Evolutionary conservation across 2,113 vertebrate species (phyloP), one percentile per base, ranked within the genome.

Genomic region (Saccopteryx leptura): DNA sequence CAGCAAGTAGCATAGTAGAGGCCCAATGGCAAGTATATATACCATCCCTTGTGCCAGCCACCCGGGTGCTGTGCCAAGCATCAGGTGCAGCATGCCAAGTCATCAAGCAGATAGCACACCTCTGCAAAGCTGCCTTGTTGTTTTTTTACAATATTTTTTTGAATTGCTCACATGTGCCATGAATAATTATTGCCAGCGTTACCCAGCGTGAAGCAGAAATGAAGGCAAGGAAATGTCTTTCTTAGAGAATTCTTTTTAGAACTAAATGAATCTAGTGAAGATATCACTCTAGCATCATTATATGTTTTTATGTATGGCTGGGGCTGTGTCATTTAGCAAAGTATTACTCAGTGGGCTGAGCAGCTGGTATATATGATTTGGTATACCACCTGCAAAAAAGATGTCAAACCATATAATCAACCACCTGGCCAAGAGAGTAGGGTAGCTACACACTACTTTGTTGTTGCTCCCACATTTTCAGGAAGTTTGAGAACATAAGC

Each of bases 331-430:
- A 98, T 98, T 98, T 98, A 98, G 95, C 88, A 97, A 98, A 98
- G 96, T 94, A 92, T 96, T 97, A 97, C 98, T 98, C 98, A 96
- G 98, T 98, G 96, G 97, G 97, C 96, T 96, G 96, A 98, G 95
- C 98, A 98, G 98, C 98, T 98, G 98, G 93, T 98, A 97, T 98
- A 98, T 98, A 98, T 95, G 97, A 98, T 98, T 98, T 98, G 97
- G 97, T 98, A 98, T 98, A 98, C 97, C 98, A 98, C 98, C 98
- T 98, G 98, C 96, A 98, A 98, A 98, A 98, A 97, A 96, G 93
- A 98, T 95, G 96, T 95, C 97, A 98, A 98, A 98, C 97, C 97
- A 81, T 98, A 97, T 98, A 98, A 98, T 98, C 98, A 98, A 96
- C 97, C 98, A 98, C 98, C 98, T 98, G 98, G 98, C 93, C 95